Evolutionary conservation across 1,140 invertebrate species (phyloP).

Genomic region (Bombus superbus): DNA sequence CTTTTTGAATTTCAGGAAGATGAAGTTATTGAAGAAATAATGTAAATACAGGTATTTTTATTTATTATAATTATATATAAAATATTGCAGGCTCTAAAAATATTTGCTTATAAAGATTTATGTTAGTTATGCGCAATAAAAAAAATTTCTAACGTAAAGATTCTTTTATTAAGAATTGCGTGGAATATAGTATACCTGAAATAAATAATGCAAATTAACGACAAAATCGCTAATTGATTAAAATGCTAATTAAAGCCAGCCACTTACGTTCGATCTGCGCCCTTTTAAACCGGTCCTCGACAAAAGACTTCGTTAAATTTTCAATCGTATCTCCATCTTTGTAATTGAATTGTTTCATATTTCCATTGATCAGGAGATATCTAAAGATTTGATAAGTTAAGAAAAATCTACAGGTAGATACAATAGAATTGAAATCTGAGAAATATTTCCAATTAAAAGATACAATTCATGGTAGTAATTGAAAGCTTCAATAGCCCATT

Average conservation of each 20-base stretch:
- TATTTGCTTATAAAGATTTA: background rate
- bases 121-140: background rate
- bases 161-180: constrained; percentile 68
- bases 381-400: constrained; percentile 40
- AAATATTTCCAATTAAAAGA: constrained; percentile 54
- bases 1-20: background rate
- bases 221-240: constrained; percentile 1
- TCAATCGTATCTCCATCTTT: constrained; percentile 56
- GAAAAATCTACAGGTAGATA: background rate
- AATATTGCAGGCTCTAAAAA: background rate
- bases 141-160: background rate
- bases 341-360: constrained; percentile 63
- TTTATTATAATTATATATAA: background rate
- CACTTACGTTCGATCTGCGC: constrained; percentile 61
- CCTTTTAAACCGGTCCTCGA: constrained; percentile 48
- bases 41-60: background rate
- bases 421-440: background rate
- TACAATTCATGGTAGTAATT: constrained; percentile 72
- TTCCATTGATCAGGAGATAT: constrained; percentile 55
- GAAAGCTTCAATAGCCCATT: constrained; percentile 68
- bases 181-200: constrained; percentile 69
- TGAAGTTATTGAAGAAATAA: no score
- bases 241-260: background rate
- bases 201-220: constrained; percentile 47
- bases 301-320: constrained; percentile 58